phyloP scores from a whole-genome alignment of 2,888 invertebrate species.

The Lamellibrachia satsuma region DNA sequence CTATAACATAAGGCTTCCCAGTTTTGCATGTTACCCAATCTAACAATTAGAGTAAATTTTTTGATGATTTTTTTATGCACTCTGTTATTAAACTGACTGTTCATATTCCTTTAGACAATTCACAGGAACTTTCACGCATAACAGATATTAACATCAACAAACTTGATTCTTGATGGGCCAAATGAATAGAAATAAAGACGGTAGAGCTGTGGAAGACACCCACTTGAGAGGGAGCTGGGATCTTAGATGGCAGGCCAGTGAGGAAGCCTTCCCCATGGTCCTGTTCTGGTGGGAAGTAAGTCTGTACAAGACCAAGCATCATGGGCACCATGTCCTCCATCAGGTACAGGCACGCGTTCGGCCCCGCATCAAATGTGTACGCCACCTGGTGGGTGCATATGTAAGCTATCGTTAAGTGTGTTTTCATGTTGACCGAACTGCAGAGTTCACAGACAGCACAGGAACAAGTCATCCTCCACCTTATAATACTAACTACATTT shows the following conservation, averaged over 20 bases:
- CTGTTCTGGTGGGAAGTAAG: conserved; percentile 74
- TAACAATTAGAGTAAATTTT: too few relatives aligned
- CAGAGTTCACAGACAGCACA: background rate
- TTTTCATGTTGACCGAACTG: background rate
- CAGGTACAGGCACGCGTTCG: conserved; percentile 91
- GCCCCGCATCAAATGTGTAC: conserved; percentile 98
- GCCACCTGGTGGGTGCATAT: conserved; percentile 71
- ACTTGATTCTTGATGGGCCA: too few relatives aligned
- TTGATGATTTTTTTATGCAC: too few relatives aligned
- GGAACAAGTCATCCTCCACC: background rate
- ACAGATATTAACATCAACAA: too few relatives aligned
- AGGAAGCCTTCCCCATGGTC: conserved; percentile 40
- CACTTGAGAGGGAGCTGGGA: conserved; percentile 14
- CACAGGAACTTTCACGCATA: too few relatives aligned
- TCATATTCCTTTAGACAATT: too few relatives aligned
- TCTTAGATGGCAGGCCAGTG: conserved; percentile 39
- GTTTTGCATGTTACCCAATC: too few relatives aligned
- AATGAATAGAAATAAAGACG: background rate
- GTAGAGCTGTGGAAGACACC: background rate
- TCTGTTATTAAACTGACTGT: too few relatives aligned
- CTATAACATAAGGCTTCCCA: too few relatives aligned
- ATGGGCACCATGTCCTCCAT: conserved; percentile 78
- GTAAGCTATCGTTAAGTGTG: background rate
- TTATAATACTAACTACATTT: background rate
- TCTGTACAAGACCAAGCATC: conserved; percentile 75